Percentiles rank a stretch among this genome's conserved stretches.
Evolutionary conservation across 2,797 vertebrate species (phyloP).

Genomic region (Salmo trutta): DNA sequence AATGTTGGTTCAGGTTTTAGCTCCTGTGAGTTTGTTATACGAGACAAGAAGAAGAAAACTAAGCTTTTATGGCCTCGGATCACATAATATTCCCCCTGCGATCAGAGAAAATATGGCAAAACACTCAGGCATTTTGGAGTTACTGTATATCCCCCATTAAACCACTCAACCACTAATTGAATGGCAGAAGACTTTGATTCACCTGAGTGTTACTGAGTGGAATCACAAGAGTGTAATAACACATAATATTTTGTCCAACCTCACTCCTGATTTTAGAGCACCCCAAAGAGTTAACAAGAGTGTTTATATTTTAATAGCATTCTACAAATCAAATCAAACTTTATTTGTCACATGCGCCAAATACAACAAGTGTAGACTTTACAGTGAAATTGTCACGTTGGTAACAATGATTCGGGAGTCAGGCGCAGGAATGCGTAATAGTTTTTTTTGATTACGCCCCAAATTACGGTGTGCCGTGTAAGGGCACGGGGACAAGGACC

Average conservation of each 20-base stretch:
- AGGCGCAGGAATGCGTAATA: no score
- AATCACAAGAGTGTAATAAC: background rate
- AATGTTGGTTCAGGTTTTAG: conserved; percentile 53
- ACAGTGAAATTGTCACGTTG: no score
- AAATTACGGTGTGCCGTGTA: no score
- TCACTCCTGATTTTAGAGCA: background rate
- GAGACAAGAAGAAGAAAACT: conserved; percentile 53
- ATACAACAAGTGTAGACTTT: no score
- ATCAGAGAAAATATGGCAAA: conserved; percentile 39
- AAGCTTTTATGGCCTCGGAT: conserved; percentile 54
- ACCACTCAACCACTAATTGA: background rate
- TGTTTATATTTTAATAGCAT: background rate
- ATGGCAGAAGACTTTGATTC: conserved; percentile 19
- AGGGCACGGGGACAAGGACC: no score
- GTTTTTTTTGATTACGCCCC: no score
- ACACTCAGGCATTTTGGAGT: conserved; percentile 45
- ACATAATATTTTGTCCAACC: background rate
- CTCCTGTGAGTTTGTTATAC: conserved; percentile 64
- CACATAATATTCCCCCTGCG: conserved; percentile 52
- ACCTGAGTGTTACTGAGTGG: background rate
- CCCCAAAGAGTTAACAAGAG: background rate
- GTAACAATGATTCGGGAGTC: no score
- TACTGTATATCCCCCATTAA: background rate
- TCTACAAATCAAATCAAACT: no score
- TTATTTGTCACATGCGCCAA: no score